Conservation (phyloP, 2,113 vertebrate genomes). For the Ciconia stormi region DNA sequence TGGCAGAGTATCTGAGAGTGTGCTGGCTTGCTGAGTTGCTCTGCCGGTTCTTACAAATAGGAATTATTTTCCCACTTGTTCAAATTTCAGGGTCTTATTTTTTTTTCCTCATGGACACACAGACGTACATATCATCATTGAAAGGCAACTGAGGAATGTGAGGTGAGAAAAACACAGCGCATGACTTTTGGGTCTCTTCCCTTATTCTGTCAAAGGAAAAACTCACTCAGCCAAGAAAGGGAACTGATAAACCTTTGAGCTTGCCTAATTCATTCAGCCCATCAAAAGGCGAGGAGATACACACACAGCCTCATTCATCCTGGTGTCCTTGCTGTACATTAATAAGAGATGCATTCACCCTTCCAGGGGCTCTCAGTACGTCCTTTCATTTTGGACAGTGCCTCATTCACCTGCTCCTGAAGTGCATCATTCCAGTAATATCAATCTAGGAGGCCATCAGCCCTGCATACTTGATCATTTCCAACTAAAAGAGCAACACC, state of each 20-base stretch:
- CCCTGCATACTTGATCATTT: neutral
- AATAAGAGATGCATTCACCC: constrained; percentile 33
- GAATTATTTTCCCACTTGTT: neutral
- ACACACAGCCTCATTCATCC: constrained; percentile 53
- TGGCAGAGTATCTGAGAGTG: neutral
- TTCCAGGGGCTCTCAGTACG: constrained; percentile 16
- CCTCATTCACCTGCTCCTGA: constrained; percentile 46
- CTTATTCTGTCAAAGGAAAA: neutral
- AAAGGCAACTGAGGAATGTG: neutral
- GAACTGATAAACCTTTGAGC: constrained; percentile 47
- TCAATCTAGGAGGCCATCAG: neutral
- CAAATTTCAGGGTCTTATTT: neutral
- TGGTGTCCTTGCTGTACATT: neutral
- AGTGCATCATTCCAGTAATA: constrained; percentile 8
- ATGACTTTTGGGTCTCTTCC: neutral
- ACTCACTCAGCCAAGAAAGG: neutral
- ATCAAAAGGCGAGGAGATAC: neutral
- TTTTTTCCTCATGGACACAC: neutral
- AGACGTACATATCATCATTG: neutral
- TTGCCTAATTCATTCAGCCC: constrained; percentile 26
- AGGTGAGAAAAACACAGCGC: constrained; percentile 11
- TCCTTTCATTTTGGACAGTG: constrained; percentile 45
- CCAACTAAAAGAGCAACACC: constrained; percentile 6
- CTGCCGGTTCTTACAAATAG: neutral
- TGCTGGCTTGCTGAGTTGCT: neutral